Conservation (phyloP, 2,888 invertebrate species). For the Lasioglossum calceatum region DNA sequence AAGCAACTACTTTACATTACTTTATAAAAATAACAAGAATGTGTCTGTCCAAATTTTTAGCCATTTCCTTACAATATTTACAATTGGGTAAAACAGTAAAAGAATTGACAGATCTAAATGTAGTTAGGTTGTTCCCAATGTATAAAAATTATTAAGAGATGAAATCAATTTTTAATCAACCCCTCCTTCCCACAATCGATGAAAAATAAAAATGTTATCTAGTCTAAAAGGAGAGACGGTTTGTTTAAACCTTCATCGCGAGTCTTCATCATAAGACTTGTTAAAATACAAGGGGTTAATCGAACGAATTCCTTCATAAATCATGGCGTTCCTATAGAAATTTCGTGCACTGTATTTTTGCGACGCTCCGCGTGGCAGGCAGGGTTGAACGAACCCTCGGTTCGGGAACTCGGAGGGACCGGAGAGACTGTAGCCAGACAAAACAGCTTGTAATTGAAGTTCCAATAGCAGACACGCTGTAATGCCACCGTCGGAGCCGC, state of each 20-base stretch:
- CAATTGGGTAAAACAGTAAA: not conserved
- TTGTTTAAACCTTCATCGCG: not conserved
- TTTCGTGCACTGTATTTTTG: not conserved
- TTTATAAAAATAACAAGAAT: too few relatives aligned
- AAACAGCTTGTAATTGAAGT: constrained; percentile 11
- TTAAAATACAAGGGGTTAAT: not conserved
- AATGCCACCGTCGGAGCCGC: constrained; percentile 2
- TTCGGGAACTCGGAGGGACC: not conserved
- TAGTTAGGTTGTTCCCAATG: not conserved
- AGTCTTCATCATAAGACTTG: not conserved
- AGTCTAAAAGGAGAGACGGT: not conserved
- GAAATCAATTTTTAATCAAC: not conserved
- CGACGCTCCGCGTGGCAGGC: not conserved
- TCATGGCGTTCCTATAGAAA: not conserved
- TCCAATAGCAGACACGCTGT: not conserved
- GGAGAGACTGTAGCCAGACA: not conserved
- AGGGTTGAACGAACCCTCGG: not conserved
- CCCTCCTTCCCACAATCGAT: not conserved
- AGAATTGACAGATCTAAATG: not conserved
- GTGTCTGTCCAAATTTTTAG: not conserved
- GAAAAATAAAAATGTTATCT: not conserved
- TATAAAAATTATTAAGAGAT: not conserved
- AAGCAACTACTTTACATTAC: too few relatives aligned
- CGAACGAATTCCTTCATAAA: not conserved
- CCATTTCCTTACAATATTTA: too few relatives aligned